These are phyloP conservation scores for Pangasius krempfi DNA, from an alignment of 2,797 vertebrate species.

Conservation along the genomic window DNA sequence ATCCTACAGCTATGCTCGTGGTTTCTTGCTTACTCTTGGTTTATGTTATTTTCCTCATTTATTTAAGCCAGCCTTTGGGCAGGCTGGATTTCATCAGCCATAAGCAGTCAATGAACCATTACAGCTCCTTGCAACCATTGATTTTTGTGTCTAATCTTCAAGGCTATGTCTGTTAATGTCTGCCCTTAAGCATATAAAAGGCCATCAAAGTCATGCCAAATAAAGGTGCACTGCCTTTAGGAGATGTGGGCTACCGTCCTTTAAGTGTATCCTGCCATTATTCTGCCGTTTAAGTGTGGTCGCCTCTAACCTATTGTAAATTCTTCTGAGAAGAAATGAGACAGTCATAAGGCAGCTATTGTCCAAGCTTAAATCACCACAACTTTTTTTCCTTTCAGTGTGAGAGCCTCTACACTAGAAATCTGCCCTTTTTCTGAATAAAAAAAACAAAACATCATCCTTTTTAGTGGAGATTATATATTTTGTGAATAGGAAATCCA, in stretches of 20 bases:
- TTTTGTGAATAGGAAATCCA: conserved; percentile 39
- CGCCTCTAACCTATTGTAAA: not conserved
- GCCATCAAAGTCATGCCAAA: conserved; percentile 24
- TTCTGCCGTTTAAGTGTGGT: conserved; percentile 2
- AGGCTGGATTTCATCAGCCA: conserved; percentile 43
- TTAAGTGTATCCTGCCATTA: not conserved
- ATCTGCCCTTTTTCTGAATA: not conserved
- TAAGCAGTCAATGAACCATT: conserved; percentile 63
- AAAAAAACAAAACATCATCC: not conserved
- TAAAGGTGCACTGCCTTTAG: conserved; percentile 33
- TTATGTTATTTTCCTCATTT: conserved; percentile 33
- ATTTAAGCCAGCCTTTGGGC: conserved; percentile 35
- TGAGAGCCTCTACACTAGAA: not conserved
- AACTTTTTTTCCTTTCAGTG: not conserved
- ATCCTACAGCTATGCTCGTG: conserved; percentile 36
- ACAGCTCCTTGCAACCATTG: conserved; percentile 53
- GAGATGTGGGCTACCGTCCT: not conserved
- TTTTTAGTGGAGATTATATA: conserved; percentile 5
- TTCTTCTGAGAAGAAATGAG: conserved; percentile 2
- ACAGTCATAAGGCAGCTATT: not conserved
- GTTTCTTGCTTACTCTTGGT: conserved; percentile 18
- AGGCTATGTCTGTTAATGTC: conserved; percentile 58
- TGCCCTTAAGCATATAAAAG: conserved; percentile 24
- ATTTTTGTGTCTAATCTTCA: conserved; percentile 57
- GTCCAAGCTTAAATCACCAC: not conserved